phyloP scores from a whole-genome alignment of 1,140 invertebrate species.

The Acromyrmex heyeri region DNA sequence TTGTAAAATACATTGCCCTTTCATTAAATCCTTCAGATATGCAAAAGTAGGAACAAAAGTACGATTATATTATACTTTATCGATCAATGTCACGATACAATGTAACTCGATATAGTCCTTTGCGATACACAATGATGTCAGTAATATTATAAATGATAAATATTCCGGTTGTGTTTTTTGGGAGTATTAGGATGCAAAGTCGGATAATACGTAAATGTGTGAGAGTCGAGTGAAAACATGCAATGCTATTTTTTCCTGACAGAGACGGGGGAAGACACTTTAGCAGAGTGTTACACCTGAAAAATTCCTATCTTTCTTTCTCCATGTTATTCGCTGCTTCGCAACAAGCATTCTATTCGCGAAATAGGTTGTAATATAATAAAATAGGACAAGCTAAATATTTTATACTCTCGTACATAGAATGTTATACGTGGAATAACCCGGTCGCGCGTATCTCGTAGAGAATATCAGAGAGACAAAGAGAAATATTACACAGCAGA shows the following conservation, averaged over 20 bases:
- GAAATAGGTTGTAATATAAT: constrained; percentile 49
- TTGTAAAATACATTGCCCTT: not conserved
- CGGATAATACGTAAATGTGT: constrained; percentile 24
- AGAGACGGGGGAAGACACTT: constrained; percentile 44
- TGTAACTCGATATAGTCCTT: not conserved
- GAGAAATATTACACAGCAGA: constrained; percentile 54
- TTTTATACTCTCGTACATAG: constrained; percentile 34
- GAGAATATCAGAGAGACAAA: constrained; percentile 42
- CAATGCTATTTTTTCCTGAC: constrained; percentile 36
- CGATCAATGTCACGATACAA: constrained; percentile 34
- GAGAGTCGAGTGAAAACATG: constrained; percentile 36
- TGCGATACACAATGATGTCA: not conserved
- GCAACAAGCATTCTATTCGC: constrained; percentile 43
- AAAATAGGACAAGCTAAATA: constrained; percentile 63
- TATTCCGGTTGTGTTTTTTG: constrained; percentile 23
- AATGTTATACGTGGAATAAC: constrained; percentile 41
- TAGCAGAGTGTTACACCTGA: constrained; percentile 27
- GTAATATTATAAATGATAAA: constrained; percentile 42
- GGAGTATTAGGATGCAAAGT: constrained; percentile 42
- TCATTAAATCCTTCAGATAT: constrained; percentile 24
- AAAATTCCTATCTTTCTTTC: constrained; percentile 43
- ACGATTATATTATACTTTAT: not conserved
- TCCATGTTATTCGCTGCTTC: constrained; percentile 23
- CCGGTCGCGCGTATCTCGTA: constrained; percentile 16
- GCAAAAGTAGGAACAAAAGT: not conserved